phyloP scores from a whole-genome alignment of 2,888 invertebrate species.

The Caradrina clavipalpis region DNA sequence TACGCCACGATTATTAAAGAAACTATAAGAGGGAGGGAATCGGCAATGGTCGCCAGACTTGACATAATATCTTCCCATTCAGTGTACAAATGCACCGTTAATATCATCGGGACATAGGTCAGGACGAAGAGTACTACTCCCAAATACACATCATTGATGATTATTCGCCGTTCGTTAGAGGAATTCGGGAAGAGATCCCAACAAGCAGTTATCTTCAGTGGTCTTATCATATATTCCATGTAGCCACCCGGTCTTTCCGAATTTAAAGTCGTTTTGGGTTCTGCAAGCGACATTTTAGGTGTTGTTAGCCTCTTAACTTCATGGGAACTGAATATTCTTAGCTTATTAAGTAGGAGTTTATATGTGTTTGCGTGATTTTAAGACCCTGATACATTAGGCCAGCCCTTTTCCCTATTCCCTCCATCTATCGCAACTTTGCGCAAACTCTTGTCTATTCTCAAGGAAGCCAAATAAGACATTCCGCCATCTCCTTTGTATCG shows the following conservation, averaged over 20 bases:
- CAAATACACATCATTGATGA: constrained; percentile 78
- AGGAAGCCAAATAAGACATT: too few relatives aligned
- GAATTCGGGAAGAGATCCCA: constrained; percentile 82
- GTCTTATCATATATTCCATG: constrained; percentile 74
- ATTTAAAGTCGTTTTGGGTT: constrained; percentile 26
- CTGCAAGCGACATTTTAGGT: constrained; percentile 38
- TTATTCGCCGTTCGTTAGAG: constrained; percentile 61
- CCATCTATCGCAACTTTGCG: too few relatives aligned
- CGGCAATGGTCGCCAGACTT: constrained; percentile 79
- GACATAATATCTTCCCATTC: constrained; percentile 82
- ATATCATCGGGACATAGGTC: constrained; percentile 65
- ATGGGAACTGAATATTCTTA: constrained; percentile 1
- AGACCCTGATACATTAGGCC: constrained; percentile 9
- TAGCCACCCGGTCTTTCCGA: constrained; percentile 59
- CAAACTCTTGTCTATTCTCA: too few relatives aligned
- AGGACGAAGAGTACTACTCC: constrained; percentile 77
- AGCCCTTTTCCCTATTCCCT: too few relatives aligned
- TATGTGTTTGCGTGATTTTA: constrained; percentile 26
- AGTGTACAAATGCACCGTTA: constrained; percentile 76
- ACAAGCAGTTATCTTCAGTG: constrained; percentile 80
- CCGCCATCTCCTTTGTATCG: too few relatives aligned
- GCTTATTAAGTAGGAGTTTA: constrained; percentile 6
- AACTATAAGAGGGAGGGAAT: constrained; percentile 78
- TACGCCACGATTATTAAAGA: constrained; percentile 80
- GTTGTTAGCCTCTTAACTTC: not conserved